Conservation (phyloP, 2,888 invertebrate genomes). For the Pammene fasciana region DNA sequence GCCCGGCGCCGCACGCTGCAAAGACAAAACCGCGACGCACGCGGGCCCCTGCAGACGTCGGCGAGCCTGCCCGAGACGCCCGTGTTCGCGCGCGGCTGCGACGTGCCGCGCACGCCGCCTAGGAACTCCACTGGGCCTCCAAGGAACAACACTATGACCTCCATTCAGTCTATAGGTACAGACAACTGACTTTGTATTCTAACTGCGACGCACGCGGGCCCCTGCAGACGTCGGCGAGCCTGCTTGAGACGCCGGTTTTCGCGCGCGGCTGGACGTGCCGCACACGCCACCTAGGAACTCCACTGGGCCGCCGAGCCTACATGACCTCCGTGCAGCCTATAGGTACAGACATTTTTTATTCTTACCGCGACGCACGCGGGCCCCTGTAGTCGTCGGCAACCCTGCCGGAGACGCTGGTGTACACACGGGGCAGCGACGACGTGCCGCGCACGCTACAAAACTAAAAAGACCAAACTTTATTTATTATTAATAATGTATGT, state of each 20-base stretch:
- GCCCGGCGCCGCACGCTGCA: constrained; percentile 80
- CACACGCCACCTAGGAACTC: constrained; percentile 90
- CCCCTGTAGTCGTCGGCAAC: constrained; percentile 92
- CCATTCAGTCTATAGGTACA: constrained; percentile 80
- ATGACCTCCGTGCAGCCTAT: constrained; percentile 84
- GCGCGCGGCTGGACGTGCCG: too few relatives aligned
- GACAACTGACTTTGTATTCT: not conserved
- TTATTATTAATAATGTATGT: too few relatives aligned
- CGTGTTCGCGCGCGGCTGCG: constrained; percentile 92
- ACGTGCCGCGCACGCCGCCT: constrained; percentile 92
- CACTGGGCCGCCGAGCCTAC: constrained; percentile 85
- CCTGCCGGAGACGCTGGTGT: constrained; percentile 94
- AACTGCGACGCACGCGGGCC: too few relatives aligned
- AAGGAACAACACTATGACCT: constrained; percentile 84
- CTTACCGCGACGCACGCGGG: constrained; percentile 66
- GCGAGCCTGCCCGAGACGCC: constrained; percentile 95
- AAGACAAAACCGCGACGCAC: constrained; percentile 74
- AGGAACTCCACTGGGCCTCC: constrained; percentile 87
- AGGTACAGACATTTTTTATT: too few relatives aligned
- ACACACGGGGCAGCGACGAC: constrained; percentile 92
- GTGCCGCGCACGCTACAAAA: constrained; percentile 92
- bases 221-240: constrained; percentile 75
- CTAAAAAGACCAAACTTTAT: too few relatives aligned
- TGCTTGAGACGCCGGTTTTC: constrained; percentile 89
- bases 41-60: constrained; percentile 88